Conservation (phyloP, 2,797 vertebrate species). For the Pipistrellus pygmaeus region DNA sequence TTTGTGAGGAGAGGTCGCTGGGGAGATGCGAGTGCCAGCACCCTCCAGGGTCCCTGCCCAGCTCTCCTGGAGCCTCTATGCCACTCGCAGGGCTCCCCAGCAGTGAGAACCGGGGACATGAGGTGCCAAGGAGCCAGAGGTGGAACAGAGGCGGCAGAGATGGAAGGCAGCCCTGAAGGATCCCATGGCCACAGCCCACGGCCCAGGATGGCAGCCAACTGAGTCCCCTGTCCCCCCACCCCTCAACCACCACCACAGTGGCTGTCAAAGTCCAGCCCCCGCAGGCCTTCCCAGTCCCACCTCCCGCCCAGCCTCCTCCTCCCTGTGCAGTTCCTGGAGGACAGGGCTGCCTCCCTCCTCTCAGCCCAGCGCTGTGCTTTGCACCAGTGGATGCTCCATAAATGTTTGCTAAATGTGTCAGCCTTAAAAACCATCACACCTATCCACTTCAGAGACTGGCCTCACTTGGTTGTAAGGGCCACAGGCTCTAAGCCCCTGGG, state of each 20-base stretch:
- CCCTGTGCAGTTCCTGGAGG: not conserved
- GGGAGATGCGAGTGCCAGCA: accelerated
- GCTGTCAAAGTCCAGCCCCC: not conserved
- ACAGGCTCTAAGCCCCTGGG: not conserved
- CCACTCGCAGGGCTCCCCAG: not conserved
- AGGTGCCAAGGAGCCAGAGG: not conserved
- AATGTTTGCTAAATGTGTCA: not conserved
- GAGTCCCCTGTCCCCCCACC: not conserved
- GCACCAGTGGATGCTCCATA: too few relatives aligned
- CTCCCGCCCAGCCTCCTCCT: not conserved
- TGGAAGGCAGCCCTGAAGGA: too few relatives aligned
- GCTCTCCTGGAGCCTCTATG: not conserved
- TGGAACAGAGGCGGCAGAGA: accelerated
- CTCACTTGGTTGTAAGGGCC: not conserved
- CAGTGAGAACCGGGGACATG: accelerated
- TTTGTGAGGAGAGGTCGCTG: not conserved
- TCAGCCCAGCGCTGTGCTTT: not conserved
- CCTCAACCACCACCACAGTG: not conserved
- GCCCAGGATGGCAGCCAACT: not conserved
- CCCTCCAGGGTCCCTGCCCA: not conserved
- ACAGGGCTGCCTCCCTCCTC: not conserved
- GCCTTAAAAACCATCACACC: not conserved
- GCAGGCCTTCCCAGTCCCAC: not conserved
- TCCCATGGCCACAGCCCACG: accelerated
- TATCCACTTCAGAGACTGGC: not conserved